Percentiles rank a stretch among this genome's conserved stretches.
Conservation (phyloP, 1,140 invertebrate species). For the Drosophila lowei region DNA sequence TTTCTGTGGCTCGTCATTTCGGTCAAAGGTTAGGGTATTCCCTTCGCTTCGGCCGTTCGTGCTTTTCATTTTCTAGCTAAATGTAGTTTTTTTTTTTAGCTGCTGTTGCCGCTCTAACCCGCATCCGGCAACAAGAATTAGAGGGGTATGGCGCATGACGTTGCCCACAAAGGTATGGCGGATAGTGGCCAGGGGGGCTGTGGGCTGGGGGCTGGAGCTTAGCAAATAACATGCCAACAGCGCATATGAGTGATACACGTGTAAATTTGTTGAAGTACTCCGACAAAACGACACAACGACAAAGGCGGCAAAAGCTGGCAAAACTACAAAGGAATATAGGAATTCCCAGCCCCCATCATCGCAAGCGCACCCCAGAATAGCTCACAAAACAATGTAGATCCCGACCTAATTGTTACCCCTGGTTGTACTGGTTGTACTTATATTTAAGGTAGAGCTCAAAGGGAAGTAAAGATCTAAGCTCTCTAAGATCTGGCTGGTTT, state of each 20-base stretch:
- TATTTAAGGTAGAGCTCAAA: too few relatives aligned
- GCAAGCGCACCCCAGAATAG: not conserved
- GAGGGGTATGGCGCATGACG: not conserved
- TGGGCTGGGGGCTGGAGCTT: not conserved
- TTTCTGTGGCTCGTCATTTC: too few relatives aligned
- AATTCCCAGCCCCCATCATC: too few relatives aligned
- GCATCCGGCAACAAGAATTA: conserved; percentile 23
- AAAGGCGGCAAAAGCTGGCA: conserved; percentile 30
- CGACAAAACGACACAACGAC: conserved; percentile 17
- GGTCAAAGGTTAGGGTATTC: too few relatives aligned
- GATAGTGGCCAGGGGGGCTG: not conserved
- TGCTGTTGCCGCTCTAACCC: conserved; percentile 3
- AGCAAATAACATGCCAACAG: conserved; percentile 61
- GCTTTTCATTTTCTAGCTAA: conserved; percentile 3
- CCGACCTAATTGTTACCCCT: conserved; percentile 30
- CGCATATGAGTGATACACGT: conserved; percentile 76
- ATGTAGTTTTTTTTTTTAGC: conserved; percentile 8
- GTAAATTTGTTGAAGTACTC: conserved; percentile 75
- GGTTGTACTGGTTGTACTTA: too few relatives aligned
- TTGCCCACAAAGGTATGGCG: not conserved
- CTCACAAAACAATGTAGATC: not conserved
- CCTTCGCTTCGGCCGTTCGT: too few relatives aligned
- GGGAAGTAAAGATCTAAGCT: too few relatives aligned
- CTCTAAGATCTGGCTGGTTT: too few relatives aligned
- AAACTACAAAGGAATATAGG: conserved; percentile 25